Base-by-base conservation (phyloP, 1,140 invertebrate species). In the Drosophila grimshawi region DNA sequence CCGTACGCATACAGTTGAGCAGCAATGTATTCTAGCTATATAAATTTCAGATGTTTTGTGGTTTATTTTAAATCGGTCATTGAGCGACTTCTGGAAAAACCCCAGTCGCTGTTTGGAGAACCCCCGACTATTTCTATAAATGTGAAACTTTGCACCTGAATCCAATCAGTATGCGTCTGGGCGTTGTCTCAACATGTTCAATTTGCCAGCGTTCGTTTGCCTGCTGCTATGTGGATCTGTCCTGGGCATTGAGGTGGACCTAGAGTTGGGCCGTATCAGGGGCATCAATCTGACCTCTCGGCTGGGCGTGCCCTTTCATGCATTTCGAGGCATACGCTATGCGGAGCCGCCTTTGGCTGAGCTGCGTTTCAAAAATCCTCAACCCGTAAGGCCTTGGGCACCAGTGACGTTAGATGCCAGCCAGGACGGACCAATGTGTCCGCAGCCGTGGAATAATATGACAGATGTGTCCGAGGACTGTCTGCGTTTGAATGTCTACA, bases 401-500 rank as follows among this genome's bases (percentile, higher is more conserved):
- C 86, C 90, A 1, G 80, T 69, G 0, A 86, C 92, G 1, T 94
- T 94, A 8, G 93, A 95, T 88, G 94, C 95, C 0, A 93, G 91
- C 7, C 67, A 92, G 33, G 95, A 95, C 73, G 94, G 94, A 3
- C 94, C 94, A 0, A 93, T 93, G 52, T 94, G 94, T 65, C 93
- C 93, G 0, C 93, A 93, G 49, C 88, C 91, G 0, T 90, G 81
- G 4, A 60, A 78, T 5, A 81, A 55, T 33, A 62, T 71, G 91
- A 92, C 78, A 63, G 89, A 73, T 52, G 65, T 88, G 6, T 93
- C 93, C 27, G 96, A 97, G 82, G 96, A 98, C 92, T 98, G 97
- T 91, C 92, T 97, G 6, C 96, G 96, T 72, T 92, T 98, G 3
- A 97, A 98, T 89, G 94, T 98, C 6, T 97, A 97, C 86, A 95